These are phyloP conservation scores for Alosa sapidissima DNA, from an alignment of 2,797 vertebrate species.

Conservation along the genomic window DNA sequence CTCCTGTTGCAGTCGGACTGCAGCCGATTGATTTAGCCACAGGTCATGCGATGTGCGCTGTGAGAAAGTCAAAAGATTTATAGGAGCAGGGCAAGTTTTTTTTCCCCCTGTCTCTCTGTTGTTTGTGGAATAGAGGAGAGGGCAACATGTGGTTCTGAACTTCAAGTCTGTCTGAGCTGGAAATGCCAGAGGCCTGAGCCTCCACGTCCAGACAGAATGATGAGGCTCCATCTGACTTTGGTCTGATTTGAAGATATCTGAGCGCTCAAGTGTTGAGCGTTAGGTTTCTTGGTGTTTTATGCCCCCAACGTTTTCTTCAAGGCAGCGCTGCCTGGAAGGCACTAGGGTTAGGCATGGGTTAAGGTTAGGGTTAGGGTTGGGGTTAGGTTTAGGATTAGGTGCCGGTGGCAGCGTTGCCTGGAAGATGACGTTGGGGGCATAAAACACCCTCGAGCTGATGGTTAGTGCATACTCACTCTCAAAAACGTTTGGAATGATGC, in stretches of 20 bases:
- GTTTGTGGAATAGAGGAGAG: background rate
- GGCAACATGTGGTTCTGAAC: constrained; percentile 18
- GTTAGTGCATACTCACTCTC: no score
- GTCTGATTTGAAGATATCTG: background rate
- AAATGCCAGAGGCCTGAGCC: background rate
- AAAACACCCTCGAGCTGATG: no score
- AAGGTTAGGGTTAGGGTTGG: no score
- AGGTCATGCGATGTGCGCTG: background rate
- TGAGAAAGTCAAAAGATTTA: constrained; percentile 17
- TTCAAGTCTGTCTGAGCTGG: background rate
- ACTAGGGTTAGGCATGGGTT: no score
- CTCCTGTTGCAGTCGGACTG: constrained; percentile 20
- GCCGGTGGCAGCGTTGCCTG: no score
- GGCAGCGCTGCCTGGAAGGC: no score
- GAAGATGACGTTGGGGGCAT: no score
- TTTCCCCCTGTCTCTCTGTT: background rate
- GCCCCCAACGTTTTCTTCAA: no score
- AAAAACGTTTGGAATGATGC: background rate
- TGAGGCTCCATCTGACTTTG: constrained; percentile 14
- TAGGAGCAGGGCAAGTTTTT: background rate
- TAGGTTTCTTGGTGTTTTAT: no score
- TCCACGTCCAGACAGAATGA: background rate
- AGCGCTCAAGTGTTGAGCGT: background rate
- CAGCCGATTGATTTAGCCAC: constrained; percentile 16
- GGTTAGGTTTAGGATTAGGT: no score